A percentile compares a stretch with the other conserved stretches of the same genome.
phyloP scores from a whole-genome alignment of 1,140 invertebrate genomes.

The Berghia stephanieae region DNA sequence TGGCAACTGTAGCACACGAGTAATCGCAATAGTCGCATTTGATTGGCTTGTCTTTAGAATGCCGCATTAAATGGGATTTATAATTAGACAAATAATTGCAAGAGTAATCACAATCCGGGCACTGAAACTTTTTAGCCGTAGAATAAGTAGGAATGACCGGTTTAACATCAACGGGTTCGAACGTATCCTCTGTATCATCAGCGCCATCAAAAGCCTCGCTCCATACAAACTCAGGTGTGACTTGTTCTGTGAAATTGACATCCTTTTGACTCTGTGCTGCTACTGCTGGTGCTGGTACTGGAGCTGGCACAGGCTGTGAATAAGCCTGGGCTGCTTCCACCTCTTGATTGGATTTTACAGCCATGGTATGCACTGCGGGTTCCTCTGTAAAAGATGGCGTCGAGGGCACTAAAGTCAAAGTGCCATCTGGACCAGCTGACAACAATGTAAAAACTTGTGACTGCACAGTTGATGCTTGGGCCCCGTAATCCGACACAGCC shows the following conservation, averaged over 20 bases:
- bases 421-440: not conserved
- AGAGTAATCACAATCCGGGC: slow-evolving; percentile 22
- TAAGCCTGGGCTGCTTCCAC: no score
- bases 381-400: no score
- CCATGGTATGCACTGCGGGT: no score
- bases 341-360: no score
- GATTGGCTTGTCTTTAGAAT: slow-evolving; percentile 21
- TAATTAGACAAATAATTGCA: slow-evolving; percentile 24
- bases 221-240: no score
- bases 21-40: slow-evolving; percentile 30
- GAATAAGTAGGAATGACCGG: slow-evolving; percentile 12
- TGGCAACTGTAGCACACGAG: slow-evolving; percentile 19
- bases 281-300: no score
- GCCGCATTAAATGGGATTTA: slow-evolving; percentile 17
- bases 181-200: not conserved
- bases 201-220: not conserved
- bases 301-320: not conserved
- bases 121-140: slow-evolving; percentile 25
- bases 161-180: not conserved
- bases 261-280: slow-evolving; percentile 7
- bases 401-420: no score
- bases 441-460: not conserved
- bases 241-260: no score
- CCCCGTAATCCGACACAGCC: not conserved
- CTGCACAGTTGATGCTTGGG: not conserved